Evolutionary conservation across 2,113 vertebrate species (phyloP), one percentile per base, ranked within the genome.

Genomic region (Egretta garzetta): DNA sequence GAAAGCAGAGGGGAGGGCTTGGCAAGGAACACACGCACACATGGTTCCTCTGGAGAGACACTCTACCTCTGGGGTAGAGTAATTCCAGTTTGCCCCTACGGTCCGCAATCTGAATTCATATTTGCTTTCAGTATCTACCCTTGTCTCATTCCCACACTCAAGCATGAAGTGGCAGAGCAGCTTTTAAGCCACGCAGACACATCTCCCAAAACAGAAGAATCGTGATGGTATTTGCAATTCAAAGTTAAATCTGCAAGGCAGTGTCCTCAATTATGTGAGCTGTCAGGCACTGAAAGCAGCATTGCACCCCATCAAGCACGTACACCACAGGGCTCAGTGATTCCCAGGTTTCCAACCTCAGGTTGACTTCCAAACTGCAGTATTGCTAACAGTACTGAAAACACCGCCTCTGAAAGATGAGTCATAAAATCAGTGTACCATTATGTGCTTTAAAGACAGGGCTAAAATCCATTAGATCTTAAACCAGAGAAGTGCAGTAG

Each of bases 181-280:
- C 93, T 96, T 94, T 88, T 62, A 92, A 94, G 67, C 0, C 8
- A 79, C 3, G 8, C 67, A 91, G 83, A 75, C 22, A 6, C 0
- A 0, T 75, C 70, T 94, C 56, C 80, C 70, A 80, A 60, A 90
- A 32, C 79, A 84, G 88, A 86, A 91, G 70, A 94, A 92, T 93
- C 12, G n/a, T 67, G 71, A 92, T 14, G 28, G 33, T 28, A 86
- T 96, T 93, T 93, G 92, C 95, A 97, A 96, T 95, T 94, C 93
- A 73, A 94, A 96, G 56, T 66, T 30, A 72, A 79, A 86, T 72
- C 67, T 93, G 71, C 84, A 86, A 82, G 66, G 77, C 83, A 63
- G 92, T 6, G 4, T 90, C 81, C 72, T 83, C 84, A 95, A 86
- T 95, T 96, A 95, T 1, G 3, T 68, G 90, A 94, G 87, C 74